Evolutionary conservation across 2,797 vertebrate species (phyloP).

Genomic region (Chrosomus eos): DNA sequence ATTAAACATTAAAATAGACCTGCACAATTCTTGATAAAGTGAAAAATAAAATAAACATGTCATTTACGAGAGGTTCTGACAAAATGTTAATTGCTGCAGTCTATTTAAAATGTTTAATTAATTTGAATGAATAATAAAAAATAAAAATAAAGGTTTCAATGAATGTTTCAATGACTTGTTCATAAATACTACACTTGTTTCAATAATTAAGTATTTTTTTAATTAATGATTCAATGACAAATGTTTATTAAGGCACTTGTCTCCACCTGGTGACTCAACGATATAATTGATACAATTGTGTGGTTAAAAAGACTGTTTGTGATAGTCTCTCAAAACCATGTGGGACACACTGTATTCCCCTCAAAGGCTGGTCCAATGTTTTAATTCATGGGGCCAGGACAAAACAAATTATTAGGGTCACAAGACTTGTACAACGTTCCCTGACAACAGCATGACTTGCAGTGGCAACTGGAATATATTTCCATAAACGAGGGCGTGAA

Average conservation of each 20-base stretch:
- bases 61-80: too few species aligned
- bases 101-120: too few species aligned
- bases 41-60: not conserved
- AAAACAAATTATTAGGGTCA: not conserved
- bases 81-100: too few species aligned
- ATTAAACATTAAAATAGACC: not conserved
- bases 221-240: not conserved
- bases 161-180: not conserved
- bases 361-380: not conserved
- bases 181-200: not conserved
- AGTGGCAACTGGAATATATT: conserved; percentile 40
- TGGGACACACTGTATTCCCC: not conserved
- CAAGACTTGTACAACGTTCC: not conserved
- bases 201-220: not conserved
- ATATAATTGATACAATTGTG: not conserved
- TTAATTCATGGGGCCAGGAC: not conserved
- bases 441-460: not conserved
- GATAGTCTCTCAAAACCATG: not conserved
- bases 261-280: not conserved
- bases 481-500: conserved; percentile 32
- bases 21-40: not conserved
- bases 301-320: too few species aligned
- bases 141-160: too few species aligned
- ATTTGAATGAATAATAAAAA: too few species aligned
- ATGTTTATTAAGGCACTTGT: not conserved